Conservation (phyloP, 2,797 vertebrate genomes). For the Gadopsis bispinosus region DNA sequence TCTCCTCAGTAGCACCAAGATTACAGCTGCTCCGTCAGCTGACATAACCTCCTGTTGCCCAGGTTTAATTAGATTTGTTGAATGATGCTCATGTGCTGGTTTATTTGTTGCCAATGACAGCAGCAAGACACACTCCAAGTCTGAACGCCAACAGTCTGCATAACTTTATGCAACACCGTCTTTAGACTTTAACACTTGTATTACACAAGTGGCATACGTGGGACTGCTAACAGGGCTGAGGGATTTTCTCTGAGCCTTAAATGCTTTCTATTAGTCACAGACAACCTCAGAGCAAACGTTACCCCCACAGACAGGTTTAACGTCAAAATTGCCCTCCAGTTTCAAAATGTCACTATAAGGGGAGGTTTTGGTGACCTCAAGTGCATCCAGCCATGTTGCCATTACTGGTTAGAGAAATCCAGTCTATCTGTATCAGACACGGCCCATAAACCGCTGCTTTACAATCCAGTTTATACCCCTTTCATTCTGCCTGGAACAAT, state of each 20-base stretch:
- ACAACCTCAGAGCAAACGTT: neutral
- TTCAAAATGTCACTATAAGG: slow-evolving; percentile 19
- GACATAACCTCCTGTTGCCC: slow-evolving; percentile 63
- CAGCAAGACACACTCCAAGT: slow-evolving; percentile 26
- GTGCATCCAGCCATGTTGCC: slow-evolving; percentile 39
- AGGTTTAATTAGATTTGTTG: slow-evolving; percentile 68
- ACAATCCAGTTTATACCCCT: slow-evolving; percentile 68
- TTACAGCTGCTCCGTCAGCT: slow-evolving; percentile 60
- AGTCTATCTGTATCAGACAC: slow-evolving; percentile 65
- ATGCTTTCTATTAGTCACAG: slow-evolving; percentile 3
- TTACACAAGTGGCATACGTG: slow-evolving; percentile 17
- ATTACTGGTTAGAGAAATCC: slow-evolving; percentile 47
- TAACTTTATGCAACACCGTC: slow-evolving; percentile 32
- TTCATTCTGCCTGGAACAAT: slow-evolving; percentile 53
- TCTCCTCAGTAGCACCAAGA: slow-evolving; percentile 12
- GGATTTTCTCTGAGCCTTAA: slow-evolving; percentile 8
- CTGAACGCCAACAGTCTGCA: slow-evolving; percentile 5
- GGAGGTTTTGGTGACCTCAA: slow-evolving; percentile 14
- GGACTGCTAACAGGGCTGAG: neutral
- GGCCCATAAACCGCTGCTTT: slow-evolving; percentile 73
- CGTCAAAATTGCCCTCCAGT: slow-evolving; percentile 11
- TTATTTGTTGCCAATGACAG: slow-evolving; percentile 54
- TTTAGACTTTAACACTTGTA: slow-evolving; percentile 6
- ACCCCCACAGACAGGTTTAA: slow-evolving; percentile 2
- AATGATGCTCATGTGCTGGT: slow-evolving; percentile 69